Conservation (phyloP, 1,140 invertebrate genomes). For the Eubasilissa regina region DNA sequence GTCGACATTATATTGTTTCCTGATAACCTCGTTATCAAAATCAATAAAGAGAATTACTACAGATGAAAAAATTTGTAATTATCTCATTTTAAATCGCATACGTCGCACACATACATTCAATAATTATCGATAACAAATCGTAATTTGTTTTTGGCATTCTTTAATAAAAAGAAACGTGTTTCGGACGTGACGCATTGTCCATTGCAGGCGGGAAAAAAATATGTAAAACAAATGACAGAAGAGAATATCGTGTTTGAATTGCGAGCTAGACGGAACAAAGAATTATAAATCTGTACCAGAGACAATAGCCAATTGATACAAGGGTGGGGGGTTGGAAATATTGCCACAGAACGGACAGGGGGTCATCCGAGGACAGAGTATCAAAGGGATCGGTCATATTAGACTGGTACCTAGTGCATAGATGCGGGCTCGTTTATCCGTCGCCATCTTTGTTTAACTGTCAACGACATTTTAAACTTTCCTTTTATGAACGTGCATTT, state of each 20-base stretch:
- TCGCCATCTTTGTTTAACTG: constrained; percentile 31
- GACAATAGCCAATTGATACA: constrained; percentile 60
- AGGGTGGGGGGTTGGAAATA: constrained; percentile 25
- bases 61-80: too few species aligned
- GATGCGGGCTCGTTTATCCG: constrained; percentile 38
- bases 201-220: constrained; percentile 24
- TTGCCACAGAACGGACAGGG: constrained; percentile 21
- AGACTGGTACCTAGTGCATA: constrained; percentile 1
- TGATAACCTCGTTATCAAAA: too few species aligned
- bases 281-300: constrained; percentile 59
- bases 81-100: too few species aligned
- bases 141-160: too few species aligned
- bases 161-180: neutral
- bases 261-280: constrained; percentile 55
- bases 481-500: constrained; percentile 15
- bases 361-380: constrained; percentile 37
- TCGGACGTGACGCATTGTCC: constrained; percentile 5
- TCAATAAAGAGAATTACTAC: too few species aligned
- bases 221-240: constrained; percentile 47
- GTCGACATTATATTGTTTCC: too few species aligned
- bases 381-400: constrained; percentile 39
- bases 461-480: constrained; percentile 9
- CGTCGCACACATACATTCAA: too few species aligned
- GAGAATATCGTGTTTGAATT: constrained; percentile 47
- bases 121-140: too few species aligned